These are phyloP conservation scores for Chymomyza caudatula DNA, from an alignment of 2,888 invertebrate species.

Conservation along the genomic window DNA sequence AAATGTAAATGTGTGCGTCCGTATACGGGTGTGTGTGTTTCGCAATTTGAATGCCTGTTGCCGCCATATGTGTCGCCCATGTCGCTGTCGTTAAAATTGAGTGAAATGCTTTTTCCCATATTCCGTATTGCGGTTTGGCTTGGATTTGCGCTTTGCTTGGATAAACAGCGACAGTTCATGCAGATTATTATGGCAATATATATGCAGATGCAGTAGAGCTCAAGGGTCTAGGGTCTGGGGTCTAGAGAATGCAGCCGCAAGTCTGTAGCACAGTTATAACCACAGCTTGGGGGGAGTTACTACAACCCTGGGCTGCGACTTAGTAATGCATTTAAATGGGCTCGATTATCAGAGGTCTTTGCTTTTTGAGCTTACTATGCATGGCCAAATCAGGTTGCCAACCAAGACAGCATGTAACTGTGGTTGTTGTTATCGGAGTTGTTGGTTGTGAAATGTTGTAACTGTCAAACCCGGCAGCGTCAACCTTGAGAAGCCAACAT, in stretches of 20 bases:
- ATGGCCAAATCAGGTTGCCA: background rate
- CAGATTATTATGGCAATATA: background rate
- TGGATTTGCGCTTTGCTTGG: slow-evolving; percentile 23
- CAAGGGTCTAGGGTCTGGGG: background rate
- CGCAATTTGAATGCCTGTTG: slow-evolving; percentile 44
- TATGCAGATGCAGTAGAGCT: background rate
- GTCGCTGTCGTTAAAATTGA: slow-evolving; percentile 34
- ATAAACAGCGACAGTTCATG: background rate
- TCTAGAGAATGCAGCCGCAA: too few relatives aligned
- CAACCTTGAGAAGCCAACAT: background rate
- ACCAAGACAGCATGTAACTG: background rate
- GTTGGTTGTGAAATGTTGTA: too few relatives aligned
- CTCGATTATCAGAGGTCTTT: slow-evolving; percentile 40
- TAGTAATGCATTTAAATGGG: slow-evolving; percentile 62
- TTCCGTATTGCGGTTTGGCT: slow-evolving; percentile 4
- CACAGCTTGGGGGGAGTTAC: background rate
- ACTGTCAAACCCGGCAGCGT: background rate
- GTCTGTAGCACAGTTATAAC: background rate
- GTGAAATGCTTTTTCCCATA: slow-evolving; percentile 25
- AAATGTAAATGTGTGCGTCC: background rate
- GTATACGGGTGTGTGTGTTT: slow-evolving; percentile 40
- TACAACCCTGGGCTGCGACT: slow-evolving; percentile 10
- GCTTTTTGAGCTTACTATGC: background rate
- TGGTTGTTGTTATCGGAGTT: too few relatives aligned
- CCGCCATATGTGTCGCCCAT: slow-evolving; percentile 45